Percentiles rank a stretch among this genome's conserved stretches.
Conservation (phyloP, 2,113 vertebrate species). For the Trogon melanurus region DNA sequence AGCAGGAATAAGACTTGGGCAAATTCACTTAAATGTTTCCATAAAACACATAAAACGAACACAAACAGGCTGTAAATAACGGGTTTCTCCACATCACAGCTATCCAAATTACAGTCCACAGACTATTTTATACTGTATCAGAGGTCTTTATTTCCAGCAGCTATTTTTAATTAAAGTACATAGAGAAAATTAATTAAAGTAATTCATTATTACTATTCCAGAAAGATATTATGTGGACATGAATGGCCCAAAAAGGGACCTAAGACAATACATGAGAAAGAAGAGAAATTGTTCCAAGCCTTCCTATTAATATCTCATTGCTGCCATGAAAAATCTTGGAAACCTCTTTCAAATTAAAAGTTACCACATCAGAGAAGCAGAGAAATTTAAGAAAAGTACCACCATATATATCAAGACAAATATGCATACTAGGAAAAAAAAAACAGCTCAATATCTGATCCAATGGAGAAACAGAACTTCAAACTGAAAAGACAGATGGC, state of each 20-base stretch:
- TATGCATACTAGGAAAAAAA: neutral
- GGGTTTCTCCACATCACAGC: neutral
- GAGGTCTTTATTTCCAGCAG: neutral
- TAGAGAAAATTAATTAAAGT: neutral
- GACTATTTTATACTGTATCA: neutral
- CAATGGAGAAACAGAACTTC: neutral
- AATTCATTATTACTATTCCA: slow-evolving; percentile 37
- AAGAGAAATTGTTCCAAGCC: neutral
- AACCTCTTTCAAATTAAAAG: neutral
- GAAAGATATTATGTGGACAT: neutral
- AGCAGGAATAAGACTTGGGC: neutral
- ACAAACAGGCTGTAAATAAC: neutral
- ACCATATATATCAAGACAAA: neutral
- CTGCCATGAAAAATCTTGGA: neutral
- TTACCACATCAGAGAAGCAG: neutral
- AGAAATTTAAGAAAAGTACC: neutral
- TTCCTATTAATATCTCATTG: neutral
- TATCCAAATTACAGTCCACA: neutral
- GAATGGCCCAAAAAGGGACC: neutral
- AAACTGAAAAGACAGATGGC: neutral
- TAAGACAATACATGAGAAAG: neutral
- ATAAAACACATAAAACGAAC: neutral
- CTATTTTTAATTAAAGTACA: slow-evolving; percentile 22
- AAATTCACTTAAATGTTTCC: neutral
- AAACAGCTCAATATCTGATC: neutral